phyloP scores from a whole-genome alignment of 2,113 vertebrate species.

The Propithecus coquereli region DNA sequence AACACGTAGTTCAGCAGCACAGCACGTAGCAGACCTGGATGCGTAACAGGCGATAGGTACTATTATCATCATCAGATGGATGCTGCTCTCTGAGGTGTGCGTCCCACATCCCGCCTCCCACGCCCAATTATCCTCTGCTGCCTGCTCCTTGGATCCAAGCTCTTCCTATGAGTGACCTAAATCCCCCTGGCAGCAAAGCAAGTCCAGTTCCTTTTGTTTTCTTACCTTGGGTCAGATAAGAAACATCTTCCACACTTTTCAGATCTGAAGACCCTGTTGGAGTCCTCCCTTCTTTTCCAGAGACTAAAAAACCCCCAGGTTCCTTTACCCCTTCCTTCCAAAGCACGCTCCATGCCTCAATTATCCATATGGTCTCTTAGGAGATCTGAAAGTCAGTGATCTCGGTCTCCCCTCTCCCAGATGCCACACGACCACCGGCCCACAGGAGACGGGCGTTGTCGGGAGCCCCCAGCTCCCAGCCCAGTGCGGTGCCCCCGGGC shows the following conservation, averaged over 20 bases:
- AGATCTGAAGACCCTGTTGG: neutral
- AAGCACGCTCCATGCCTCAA: neutral
- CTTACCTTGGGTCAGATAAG: neutral
- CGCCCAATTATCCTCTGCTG: neutral
- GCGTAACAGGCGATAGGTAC: neutral
- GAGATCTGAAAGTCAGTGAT: neutral
- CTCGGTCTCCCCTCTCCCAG: neutral
- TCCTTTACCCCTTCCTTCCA: neutral
- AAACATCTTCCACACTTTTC: neutral
- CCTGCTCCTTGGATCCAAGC: neutral
- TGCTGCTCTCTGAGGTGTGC: neutral
- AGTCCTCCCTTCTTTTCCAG: neutral
- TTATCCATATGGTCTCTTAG: neutral
- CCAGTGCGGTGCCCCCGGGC: neutral
- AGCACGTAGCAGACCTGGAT: neutral
- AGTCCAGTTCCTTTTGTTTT: neutral
- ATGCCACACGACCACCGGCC: neutral
- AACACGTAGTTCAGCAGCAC: accelerated
- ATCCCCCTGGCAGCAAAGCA: neutral
- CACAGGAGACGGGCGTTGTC: neutral
- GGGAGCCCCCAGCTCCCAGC: neutral
- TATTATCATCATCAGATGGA: accelerated
- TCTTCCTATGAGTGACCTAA: neutral
- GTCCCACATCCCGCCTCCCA: neutral
- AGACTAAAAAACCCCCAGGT: neutral